Percentiles rank a stretch among this genome's conserved stretches.
These are phyloP conservation scores for Nomada ruficornis DNA, from an alignment of 2,888 invertebrate genomes.

Conservation along the genomic window DNA sequence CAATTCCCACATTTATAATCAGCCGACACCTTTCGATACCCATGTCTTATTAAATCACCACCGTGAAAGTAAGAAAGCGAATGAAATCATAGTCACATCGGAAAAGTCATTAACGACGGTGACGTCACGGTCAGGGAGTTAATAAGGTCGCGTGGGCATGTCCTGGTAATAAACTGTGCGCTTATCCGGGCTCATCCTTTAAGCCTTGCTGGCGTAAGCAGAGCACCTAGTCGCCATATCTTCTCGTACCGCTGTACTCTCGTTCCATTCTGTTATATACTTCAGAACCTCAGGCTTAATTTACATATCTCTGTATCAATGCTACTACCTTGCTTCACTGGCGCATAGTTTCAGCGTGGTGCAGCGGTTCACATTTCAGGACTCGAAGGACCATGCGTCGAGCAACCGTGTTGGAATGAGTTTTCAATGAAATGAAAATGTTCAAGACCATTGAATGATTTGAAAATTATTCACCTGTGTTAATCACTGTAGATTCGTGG, in stretches of 20 bases:
- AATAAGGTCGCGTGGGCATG: slow-evolving; percentile 74
- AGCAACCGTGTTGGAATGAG: slow-evolving; percentile 32
- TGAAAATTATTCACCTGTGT: background rate
- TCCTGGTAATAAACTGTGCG: slow-evolving; percentile 68
- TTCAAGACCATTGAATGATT: background rate
- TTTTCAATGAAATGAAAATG: slow-evolving; percentile 4
- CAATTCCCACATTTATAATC: too few relatives aligned
- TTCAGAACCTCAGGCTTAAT: slow-evolving; percentile 65
- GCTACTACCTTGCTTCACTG: slow-evolving; percentile 70
- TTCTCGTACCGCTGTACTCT: slow-evolving; percentile 41
- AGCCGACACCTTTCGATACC: background rate
- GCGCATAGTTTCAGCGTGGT: slow-evolving; percentile 67
- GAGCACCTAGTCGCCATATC: slow-evolving; percentile 60
- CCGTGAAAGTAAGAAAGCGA: background rate
- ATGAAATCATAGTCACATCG: slow-evolving; percentile 31
- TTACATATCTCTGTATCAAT: slow-evolving; percentile 78
- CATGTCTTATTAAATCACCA: background rate
- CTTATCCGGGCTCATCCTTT: slow-evolving; percentile 71
- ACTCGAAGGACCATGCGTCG: slow-evolving; percentile 22
- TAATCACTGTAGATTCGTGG: background rate
- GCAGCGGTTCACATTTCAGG: slow-evolving; percentile 72
- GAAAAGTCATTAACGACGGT: slow-evolving; percentile 60
- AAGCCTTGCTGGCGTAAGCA: slow-evolving; percentile 54
- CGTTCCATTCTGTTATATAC: slow-evolving; percentile 58
- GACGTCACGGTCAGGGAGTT: slow-evolving; percentile 72